phyloP scores from a whole-genome alignment of 2,797 vertebrate genomes.

The Propithecus perrieri region DNA sequence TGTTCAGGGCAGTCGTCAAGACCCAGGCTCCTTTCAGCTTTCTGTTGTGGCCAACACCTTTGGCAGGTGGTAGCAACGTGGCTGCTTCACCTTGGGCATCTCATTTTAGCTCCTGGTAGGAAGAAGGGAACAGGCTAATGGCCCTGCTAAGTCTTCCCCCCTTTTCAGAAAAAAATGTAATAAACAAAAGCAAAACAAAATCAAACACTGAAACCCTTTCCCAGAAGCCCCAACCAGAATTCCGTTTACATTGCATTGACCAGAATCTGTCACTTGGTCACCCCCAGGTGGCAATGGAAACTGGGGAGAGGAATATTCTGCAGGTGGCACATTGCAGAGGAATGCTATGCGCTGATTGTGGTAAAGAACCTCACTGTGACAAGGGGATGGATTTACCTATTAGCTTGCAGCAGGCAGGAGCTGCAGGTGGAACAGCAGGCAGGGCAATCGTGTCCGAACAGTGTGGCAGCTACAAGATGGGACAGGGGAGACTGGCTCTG shows the following conservation, averaged over 20 bases:
- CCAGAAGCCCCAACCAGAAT: not conserved
- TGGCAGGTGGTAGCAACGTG: not conserved
- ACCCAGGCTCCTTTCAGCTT: not conserved
- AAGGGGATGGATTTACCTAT: not conserved
- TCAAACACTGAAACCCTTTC: not conserved
- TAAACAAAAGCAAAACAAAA: not conserved
- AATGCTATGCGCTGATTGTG: not conserved
- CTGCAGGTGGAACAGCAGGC: too few relatives aligned
- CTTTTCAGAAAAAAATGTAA: not conserved
- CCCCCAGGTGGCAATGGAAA: not conserved
- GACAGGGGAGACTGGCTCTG: not conserved
- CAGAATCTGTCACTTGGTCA: not conserved
- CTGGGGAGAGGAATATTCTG: not conserved
- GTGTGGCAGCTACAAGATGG: not conserved
- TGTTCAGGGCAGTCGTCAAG: not conserved
- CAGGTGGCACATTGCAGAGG: not conserved
- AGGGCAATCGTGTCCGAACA: not conserved
- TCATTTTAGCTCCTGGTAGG: not conserved
- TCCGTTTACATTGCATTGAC: not conserved
- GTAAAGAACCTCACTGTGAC: not conserved
- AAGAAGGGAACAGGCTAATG: not conserved
- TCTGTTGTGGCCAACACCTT: not conserved
- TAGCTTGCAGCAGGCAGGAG: not conserved
- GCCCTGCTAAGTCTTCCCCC: not conserved
- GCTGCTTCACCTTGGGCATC: not conserved